These are phyloP conservation scores for Crotophaga sulcirostris DNA, from an alignment of 2,113 vertebrate genomes.

Conservation along the genomic window DNA sequence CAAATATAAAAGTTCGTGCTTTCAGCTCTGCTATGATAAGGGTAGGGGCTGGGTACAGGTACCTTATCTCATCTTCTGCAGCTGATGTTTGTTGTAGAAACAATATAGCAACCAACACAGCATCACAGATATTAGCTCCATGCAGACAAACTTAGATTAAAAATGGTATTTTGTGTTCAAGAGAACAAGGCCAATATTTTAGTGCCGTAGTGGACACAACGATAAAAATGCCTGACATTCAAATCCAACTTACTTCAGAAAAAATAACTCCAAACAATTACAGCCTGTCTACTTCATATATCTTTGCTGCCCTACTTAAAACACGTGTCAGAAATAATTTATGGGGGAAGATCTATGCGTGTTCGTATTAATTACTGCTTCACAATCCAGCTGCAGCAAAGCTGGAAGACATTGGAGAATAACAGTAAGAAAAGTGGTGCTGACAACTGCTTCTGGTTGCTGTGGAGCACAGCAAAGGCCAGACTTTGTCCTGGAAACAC, in stretches of 20 bases:
- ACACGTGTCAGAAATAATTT: conserved; percentile 56
- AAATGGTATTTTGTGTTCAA: neutral
- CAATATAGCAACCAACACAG: neutral
- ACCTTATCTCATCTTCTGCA: neutral
- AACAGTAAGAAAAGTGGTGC: neutral
- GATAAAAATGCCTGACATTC: neutral
- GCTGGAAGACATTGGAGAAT: neutral
- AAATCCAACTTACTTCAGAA: neutral
- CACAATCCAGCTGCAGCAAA: neutral
- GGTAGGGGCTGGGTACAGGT: neutral
- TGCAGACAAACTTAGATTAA: neutral
- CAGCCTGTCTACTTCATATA: neutral
- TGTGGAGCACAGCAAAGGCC: neutral
- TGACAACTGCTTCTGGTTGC: neutral
- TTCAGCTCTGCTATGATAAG: no score
- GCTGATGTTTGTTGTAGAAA: conserved; percentile 7
- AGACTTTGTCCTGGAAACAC: neutral
- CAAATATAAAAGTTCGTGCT: no score
- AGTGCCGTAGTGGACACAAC: neutral
- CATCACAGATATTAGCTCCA: neutral
- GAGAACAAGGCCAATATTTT: neutral
- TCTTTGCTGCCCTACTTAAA: conserved; percentile 32
- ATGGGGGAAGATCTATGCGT: conserved; percentile 21
- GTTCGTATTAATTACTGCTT: conserved; percentile 41
- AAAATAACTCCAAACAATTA: neutral